phyloP scores from a whole-genome alignment of 2,888 invertebrate genomes.

The Steinernema carpocapsae region DNA sequence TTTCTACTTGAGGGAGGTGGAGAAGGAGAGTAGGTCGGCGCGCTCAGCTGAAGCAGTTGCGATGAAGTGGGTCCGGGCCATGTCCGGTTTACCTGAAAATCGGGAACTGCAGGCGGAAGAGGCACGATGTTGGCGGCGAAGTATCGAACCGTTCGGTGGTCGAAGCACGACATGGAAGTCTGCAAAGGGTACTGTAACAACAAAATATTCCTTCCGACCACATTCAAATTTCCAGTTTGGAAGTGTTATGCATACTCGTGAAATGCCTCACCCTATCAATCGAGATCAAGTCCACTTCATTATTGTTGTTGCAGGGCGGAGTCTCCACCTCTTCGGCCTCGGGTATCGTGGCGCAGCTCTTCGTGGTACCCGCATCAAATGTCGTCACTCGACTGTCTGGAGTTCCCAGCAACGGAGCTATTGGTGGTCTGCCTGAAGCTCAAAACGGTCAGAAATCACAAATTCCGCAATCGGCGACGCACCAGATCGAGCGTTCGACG shows the following conservation, averaged over 20 bases:
- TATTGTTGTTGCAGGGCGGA: slow-evolving; percentile 18
- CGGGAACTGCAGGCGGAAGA: slow-evolving; percentile 23
- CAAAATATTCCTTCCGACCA: neutral
- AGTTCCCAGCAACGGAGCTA: slow-evolving; percentile 54
- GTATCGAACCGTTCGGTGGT: neutral
- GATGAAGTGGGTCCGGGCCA: neutral
- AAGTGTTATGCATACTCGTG: neutral
- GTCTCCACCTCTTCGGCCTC: slow-evolving; percentile 45
- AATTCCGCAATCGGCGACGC: neutral
- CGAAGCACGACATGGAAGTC: slow-evolving; percentile 35
- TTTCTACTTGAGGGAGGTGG: slow-evolving; percentile 47
- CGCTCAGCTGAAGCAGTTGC: slow-evolving; percentile 45
- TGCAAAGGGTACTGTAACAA: slow-evolving; percentile 19
- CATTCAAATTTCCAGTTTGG: no score
- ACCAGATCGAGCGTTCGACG: slow-evolving; percentile 26
- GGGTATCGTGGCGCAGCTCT: slow-evolving; percentile 66
- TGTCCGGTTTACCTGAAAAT: slow-evolving; percentile 20
- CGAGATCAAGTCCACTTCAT: slow-evolving; percentile 55
- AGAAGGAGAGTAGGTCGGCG: slow-evolving; percentile 56
- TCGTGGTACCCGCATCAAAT: slow-evolving; percentile 62
- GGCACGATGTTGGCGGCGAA: neutral
- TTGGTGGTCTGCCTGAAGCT: slow-evolving; percentile 51
- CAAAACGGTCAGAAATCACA: neutral
- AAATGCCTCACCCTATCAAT: slow-evolving; percentile 55
- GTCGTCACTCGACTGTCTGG: slow-evolving; percentile 65